Evolutionary conservation across 2,113 vertebrate species (phyloP), one percentile per base, ranked within the genome.

Genomic region (Bothrops jararaca): DNA sequence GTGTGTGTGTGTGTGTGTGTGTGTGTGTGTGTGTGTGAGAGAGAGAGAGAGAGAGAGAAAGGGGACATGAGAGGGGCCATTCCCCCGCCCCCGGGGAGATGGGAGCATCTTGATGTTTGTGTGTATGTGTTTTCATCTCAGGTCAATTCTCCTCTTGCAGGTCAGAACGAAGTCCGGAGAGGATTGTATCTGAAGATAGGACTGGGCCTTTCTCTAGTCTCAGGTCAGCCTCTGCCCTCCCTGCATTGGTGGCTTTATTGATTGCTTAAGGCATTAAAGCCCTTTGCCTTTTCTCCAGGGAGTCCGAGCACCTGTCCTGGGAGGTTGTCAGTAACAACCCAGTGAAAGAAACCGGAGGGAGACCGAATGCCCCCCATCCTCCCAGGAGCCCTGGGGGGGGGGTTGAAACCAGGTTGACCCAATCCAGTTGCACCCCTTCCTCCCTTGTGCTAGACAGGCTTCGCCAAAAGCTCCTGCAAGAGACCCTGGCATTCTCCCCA

Each of bases 141-240:
- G 9, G 10, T 64, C 60, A n/a, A 64, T 64, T n/a, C 3, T 64
- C 60, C 26, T 1, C 60, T 5, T 69, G 29, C 60, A 69, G 60
- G 60, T 13, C 11, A n/a, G 15, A n/a, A n/a, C 1, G 12, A 5
- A n/a, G 1, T 3, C 11, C 4, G 1, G 60, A n/a, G 11, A 5
- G 4, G 26, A 13, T 29, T n/a, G 3, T 4, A 5, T 13, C 12
- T n/a, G n/a, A n/a, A 69, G 1, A 13, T n/a, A 1, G 29, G n/a
- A 69, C 26, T 69, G 29, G 60, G 1, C 60, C 26, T 69, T 15
- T n/a, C 60, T 29, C 60, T 69, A 13, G 11, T 15, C 4, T 5
- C 26, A 69, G 60, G 29, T 69, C 29, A n/a, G 60, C 11, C 60
- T n/a, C 26, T 12, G 26, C 26, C 11, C 4, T n/a, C 5, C 60